A percentile compares a stretch with the other conserved stretches of the same genome.
phyloP scores from a whole-genome alignment of 2,113 vertebrate species.

The Craseonycteris thonglongyai region DNA sequence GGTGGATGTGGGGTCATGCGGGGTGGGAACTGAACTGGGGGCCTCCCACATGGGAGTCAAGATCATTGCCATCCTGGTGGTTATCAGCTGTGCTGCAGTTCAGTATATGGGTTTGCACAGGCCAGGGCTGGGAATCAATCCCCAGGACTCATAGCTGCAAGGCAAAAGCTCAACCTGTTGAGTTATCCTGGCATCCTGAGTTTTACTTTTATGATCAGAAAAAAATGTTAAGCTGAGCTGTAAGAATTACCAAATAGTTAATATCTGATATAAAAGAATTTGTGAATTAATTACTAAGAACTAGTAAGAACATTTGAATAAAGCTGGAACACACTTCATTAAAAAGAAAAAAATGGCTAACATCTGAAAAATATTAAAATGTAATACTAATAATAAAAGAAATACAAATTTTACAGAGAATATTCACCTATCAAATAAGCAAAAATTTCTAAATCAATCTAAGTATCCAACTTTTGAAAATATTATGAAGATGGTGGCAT shows the following conservation, averaged over 20 bases:
- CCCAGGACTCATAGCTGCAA: too few relatives aligned
- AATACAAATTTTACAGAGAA: background rate
- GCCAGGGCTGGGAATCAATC: too few relatives aligned
- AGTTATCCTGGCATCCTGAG: too few relatives aligned
- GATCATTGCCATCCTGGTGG: too few relatives aligned
- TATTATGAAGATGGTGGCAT: background rate
- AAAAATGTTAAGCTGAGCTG: background rate
- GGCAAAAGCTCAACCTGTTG: too few relatives aligned
- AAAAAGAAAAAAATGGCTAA: background rate
- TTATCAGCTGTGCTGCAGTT: too few relatives aligned
- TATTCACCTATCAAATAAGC: background rate
- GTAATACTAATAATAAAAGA: background rate
- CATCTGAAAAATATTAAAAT: background rate
- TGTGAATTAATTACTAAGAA: background rate
- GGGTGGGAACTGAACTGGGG: too few relatives aligned
- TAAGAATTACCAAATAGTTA: background rate
- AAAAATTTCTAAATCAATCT: background rate
- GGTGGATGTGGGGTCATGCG: too few relatives aligned
- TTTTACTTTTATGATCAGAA: slow-evolving; percentile 15
- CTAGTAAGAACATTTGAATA: background rate
- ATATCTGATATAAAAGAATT: background rate
- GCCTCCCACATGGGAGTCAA: too few relatives aligned
- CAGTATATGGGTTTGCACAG: too few relatives aligned
- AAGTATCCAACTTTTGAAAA: background rate
- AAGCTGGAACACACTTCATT: background rate